phyloP scores from a whole-genome alignment of 2,113 vertebrate species.

The Theristicus caerulescens region DNA sequence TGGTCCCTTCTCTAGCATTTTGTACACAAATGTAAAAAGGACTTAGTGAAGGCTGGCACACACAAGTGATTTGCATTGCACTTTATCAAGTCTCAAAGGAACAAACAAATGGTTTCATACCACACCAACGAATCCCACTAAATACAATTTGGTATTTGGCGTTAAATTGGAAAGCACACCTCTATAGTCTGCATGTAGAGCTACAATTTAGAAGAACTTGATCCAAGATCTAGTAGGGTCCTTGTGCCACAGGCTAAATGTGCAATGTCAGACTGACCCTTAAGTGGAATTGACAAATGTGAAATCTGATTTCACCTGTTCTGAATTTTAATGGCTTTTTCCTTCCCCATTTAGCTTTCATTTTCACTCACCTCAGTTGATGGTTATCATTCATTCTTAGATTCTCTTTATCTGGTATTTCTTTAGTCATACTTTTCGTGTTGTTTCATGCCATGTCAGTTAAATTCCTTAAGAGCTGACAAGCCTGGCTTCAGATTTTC shows the following conservation, averaged over 20 bases:
- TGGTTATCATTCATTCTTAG: neutral
- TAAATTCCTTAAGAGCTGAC: neutral
- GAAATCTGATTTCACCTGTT: neutral
- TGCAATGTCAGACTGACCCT: neutral
- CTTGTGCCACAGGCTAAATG: neutral
- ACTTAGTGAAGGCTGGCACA: neutral
- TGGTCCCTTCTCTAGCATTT: neutral
- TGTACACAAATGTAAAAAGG: neutral
- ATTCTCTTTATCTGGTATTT: neutral
- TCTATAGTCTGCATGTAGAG: neutral
- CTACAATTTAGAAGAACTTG: neutral
- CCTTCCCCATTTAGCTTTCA: slow-evolving; percentile 9
- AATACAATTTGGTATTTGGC: neutral
- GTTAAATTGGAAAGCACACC: neutral
- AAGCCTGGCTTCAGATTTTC: neutral
- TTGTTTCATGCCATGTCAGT: neutral
- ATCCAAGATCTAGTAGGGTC: neutral
- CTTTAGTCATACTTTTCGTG: neutral
- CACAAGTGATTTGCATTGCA: neutral
- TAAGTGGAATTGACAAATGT: neutral
- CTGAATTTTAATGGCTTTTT: slow-evolving; percentile 1
- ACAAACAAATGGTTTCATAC: neutral
- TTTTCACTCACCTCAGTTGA: slow-evolving; percentile 11
- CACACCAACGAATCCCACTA: neutral
- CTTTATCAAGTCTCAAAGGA: neutral